Conservation (phyloP, 2,888 invertebrate genomes). For the Eutolmus rufibarbis region DNA sequence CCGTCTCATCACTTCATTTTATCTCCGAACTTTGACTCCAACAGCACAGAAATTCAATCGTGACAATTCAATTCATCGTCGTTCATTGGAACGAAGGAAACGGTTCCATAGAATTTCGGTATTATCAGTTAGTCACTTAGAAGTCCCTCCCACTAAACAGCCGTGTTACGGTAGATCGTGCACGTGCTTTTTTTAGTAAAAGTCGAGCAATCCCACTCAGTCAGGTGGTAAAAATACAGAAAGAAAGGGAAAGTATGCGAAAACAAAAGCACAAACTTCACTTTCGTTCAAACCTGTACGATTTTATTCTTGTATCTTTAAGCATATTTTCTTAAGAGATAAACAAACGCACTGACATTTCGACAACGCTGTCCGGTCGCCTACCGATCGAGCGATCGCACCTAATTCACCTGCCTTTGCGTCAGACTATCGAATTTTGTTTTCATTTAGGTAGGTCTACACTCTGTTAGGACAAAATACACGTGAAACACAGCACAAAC, state of each 20-base stretch:
- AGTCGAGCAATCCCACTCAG: not conserved
- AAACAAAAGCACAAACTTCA: not conserved
- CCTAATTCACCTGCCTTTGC: not conserved
- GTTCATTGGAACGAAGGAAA: not conserved
- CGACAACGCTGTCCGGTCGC: not conserved
- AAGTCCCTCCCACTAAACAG: not conserved
- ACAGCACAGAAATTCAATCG: not conserved
- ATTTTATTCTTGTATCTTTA: not conserved
- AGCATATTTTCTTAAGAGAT: not conserved
- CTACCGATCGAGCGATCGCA: not conserved
- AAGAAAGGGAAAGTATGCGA: constrained; percentile 11
- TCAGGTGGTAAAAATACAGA: not conserved
- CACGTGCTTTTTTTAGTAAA: not conserved
- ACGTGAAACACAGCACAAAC: not conserved
- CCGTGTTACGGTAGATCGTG: not conserved
- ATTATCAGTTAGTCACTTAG: not conserved
- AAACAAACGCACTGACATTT: constrained; percentile 5
- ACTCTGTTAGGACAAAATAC: not conserved
- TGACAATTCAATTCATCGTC: not conserved
- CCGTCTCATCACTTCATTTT: not conserved
- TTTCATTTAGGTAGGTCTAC: not conserved
- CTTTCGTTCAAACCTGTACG: constrained; percentile 12
- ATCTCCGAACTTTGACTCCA: not conserved
- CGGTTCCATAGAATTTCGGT: not conserved
- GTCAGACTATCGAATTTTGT: not conserved